A percentile compares a stretch with the other conserved stretches of the same genome.
These are phyloP conservation scores for Meiosimyza decipiens DNA, from an alignment of 2,888 invertebrate species.

Conservation along the genomic window DNA sequence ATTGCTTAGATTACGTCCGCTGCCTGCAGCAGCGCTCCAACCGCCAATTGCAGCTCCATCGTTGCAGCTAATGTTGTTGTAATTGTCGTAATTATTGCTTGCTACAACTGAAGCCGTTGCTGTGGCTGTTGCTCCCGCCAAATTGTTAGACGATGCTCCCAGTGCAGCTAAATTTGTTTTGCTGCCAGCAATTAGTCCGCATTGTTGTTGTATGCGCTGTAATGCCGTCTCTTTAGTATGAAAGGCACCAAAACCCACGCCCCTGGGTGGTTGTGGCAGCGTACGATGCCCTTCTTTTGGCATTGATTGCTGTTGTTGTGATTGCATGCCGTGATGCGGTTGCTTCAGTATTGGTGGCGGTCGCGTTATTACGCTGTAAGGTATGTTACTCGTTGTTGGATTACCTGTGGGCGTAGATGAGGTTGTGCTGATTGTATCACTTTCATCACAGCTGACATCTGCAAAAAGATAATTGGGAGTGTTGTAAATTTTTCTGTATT, in stretches of 20 bases:
- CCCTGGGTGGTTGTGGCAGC: slow-evolving; percentile 55
- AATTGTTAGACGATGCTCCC: slow-evolving; percentile 39
- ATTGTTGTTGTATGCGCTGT: slow-evolving; percentile 59
- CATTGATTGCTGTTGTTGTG: slow-evolving; percentile 42
- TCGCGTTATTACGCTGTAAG: slow-evolving; percentile 51
- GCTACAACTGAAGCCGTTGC: neutral
- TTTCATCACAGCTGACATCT: slow-evolving; percentile 62
- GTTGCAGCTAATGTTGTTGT: slow-evolving; percentile 35
- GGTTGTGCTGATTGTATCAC: slow-evolving; percentile 57
- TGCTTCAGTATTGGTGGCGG: slow-evolving; percentile 55
- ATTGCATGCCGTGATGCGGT: slow-evolving; percentile 46
- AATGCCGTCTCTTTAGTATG: slow-evolving; percentile 56
- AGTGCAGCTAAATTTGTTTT: slow-evolving; percentile 48
- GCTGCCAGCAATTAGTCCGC: slow-evolving; percentile 48
- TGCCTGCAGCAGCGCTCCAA: neutral
- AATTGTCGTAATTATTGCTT: slow-evolving; percentile 27
- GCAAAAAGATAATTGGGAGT: slow-evolving; percentile 29
- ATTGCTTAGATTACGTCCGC: slow-evolving; percentile 29
- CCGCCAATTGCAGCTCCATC: slow-evolving; percentile 28
- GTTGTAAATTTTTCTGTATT: neutral
- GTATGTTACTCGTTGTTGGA: slow-evolving; percentile 49
- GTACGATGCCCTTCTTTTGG: slow-evolving; percentile 48
- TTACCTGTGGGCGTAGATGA: slow-evolving; percentile 52
- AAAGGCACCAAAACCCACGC: slow-evolving; percentile 51
- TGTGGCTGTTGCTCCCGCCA: neutral